phyloP scores from a whole-genome alignment of 2,888 invertebrate genomes.

The Coronaproctus castanopsis region DNA sequence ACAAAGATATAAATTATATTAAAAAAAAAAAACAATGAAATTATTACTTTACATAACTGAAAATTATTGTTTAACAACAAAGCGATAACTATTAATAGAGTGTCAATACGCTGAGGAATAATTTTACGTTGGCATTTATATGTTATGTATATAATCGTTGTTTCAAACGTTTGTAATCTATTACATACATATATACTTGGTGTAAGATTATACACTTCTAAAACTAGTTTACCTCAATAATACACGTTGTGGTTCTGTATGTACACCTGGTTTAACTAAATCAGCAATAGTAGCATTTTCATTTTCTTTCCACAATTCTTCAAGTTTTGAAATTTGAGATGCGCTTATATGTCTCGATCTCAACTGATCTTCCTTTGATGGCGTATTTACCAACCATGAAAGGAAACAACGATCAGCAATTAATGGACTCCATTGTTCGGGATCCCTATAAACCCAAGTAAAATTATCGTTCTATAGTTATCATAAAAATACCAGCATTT shows the following conservation, averaged over 20 bases:
- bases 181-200: too few relatives aligned
- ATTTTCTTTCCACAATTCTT: slow-evolving; percentile 97
- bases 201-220: too few relatives aligned
- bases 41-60: too few relatives aligned
- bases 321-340: slow-evolving; percentile 89
- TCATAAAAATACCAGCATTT: neutral
- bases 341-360: slow-evolving; percentile 91
- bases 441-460: slow-evolving; percentile 40
- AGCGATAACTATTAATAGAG: too few relatives aligned
- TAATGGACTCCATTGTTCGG: slow-evolving; percentile 94
- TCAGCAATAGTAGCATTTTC: slow-evolving; percentile 96
- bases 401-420: slow-evolving; percentile 91
- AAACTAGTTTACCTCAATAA: slow-evolving; percentile 24
- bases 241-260: slow-evolving; percentile 92
- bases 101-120: too few relatives aligned
- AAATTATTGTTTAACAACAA: too few relatives aligned
- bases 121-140: too few relatives aligned
- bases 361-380: slow-evolving; percentile 86
- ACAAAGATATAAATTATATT: too few relatives aligned
- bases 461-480: neutral
- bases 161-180: too few relatives aligned
- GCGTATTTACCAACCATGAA: slow-evolving; percentile 94
- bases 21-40: too few relatives aligned
- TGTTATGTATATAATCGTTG: too few relatives aligned
- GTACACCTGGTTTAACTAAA: slow-evolving; percentile 91